phyloP scores from a whole-genome alignment of 2,113 vertebrate genomes.

The Mesoclemmys tuberculata region DNA sequence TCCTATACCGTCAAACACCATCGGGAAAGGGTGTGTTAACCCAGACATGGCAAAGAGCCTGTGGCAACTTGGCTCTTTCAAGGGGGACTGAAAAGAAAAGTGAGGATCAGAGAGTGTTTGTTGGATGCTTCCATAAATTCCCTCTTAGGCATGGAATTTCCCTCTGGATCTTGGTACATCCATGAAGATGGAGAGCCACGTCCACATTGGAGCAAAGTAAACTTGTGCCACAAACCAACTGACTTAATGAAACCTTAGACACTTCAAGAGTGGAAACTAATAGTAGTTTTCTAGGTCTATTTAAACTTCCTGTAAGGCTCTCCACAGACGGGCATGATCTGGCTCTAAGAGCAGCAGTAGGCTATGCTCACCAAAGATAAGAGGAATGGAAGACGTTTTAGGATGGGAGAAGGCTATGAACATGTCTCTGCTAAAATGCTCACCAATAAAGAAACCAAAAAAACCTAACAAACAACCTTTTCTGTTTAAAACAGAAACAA shows the following conservation, averaged over 20 bases:
- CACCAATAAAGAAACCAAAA: neutral
- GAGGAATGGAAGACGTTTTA: neutral
- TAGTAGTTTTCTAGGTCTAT: neutral
- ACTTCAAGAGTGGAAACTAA: neutral
- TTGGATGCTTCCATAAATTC: neutral
- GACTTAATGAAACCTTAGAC: neutral
- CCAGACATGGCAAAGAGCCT: neutral
- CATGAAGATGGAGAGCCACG: neutral
- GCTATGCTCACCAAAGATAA: neutral
- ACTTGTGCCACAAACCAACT: neutral
- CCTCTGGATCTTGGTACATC: neutral
- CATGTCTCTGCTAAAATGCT: neutral
- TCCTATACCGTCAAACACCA: neutral
- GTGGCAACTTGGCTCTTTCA: neutral
- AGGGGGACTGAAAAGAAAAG: fast-evolving
- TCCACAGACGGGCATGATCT: neutral
- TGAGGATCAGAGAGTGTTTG: neutral
- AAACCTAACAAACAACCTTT: neutral
- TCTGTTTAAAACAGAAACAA: neutral
- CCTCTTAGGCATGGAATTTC: neutral
- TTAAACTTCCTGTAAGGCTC: neutral
- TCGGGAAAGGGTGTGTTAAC: neutral
- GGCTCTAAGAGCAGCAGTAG: neutral
- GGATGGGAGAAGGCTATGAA: neutral
- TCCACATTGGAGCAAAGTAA: neutral